Conservation (phyloP, 2,888 invertebrate species). For the Amiota communis region DNA sequence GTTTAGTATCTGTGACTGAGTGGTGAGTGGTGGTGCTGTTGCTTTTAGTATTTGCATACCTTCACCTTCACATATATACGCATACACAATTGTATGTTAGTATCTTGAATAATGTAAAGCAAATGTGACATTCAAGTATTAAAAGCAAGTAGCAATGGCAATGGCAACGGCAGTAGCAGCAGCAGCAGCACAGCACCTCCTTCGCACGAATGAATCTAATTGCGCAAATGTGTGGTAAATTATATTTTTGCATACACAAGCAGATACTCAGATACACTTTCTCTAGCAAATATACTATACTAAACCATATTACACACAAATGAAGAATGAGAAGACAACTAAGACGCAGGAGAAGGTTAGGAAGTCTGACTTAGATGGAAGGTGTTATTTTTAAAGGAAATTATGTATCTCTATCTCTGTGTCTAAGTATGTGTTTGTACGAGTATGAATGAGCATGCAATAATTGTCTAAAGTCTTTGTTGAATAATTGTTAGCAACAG, state of each 20-base stretch:
- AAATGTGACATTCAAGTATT: slow-evolving; percentile 47
- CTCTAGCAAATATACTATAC: too few species aligned
- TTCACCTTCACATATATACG: slow-evolving; percentile 37
- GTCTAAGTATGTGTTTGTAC: neutral
- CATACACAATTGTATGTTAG: slow-evolving; percentile 20
- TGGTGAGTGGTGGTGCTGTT: too few species aligned
- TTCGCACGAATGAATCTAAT: slow-evolving; percentile 63
- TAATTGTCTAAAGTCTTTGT: slow-evolving; percentile 66
- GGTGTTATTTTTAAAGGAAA: neutral
- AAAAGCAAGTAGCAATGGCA: neutral
- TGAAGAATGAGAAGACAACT: neutral
- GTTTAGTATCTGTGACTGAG: slow-evolving; percentile 32
- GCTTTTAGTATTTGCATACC: slow-evolving; percentile 61
- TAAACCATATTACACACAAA: neutral
- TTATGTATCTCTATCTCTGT: neutral
- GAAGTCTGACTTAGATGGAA: neutral
- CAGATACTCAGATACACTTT: neutral
- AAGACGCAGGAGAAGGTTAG: neutral
- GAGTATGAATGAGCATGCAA: slow-evolving; percentile 47
- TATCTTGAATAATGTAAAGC: neutral
- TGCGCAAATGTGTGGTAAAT: slow-evolving; percentile 67
- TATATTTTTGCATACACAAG: slow-evolving; percentile 62
- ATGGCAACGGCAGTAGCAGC: slow-evolving; percentile 27
- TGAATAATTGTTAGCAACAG: slow-evolving; percentile 63
- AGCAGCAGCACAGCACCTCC: slow-evolving; percentile 27